phyloP scores from a whole-genome alignment of 2,888 invertebrate genomes.

The Cloeon dipterum region DNA sequence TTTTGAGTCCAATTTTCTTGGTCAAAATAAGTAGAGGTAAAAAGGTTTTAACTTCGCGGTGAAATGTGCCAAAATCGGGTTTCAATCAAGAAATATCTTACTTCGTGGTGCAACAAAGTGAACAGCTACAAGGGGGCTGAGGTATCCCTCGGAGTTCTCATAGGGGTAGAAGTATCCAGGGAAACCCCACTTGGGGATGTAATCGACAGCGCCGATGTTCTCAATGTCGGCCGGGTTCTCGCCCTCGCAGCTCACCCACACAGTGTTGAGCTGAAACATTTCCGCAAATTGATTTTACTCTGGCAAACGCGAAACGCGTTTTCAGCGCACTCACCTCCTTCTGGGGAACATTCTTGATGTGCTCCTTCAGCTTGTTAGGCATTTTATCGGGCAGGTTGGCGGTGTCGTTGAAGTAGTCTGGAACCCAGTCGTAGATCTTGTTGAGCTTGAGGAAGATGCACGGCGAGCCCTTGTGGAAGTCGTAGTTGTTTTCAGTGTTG shows the following conservation, averaged over 20 bases:
- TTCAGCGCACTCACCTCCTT: constrained; percentile 12
- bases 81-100: too few species aligned
- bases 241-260: constrained; percentile 86
- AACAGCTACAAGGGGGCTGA: constrained; percentile 71
- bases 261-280: constrained; percentile 40
- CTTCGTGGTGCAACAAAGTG: constrained; percentile 60
- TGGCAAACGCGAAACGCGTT: too few species aligned
- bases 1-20: too few species aligned
- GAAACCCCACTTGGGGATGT: constrained; percentile 61
- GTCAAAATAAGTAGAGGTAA: too few species aligned
- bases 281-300: neutral
- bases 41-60: too few species aligned
- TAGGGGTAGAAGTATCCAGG: constrained; percentile 80
- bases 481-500: constrained; percentile 62
- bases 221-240: constrained; percentile 84
- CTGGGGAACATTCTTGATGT: constrained; percentile 32
- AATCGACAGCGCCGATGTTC: constrained; percentile 65
- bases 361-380: constrained; percentile 44
- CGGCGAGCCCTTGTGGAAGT: constrained; percentile 76
- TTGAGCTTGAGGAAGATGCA: constrained; percentile 91
- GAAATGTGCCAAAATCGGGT: too few species aligned
- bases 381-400: constrained; percentile 43
- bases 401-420: constrained; percentile 55
- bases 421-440: constrained; percentile 80
- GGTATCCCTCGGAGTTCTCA: constrained; percentile 64